These are phyloP conservation scores for Ligdia adustata DNA, from an alignment of 2,888 invertebrate species.

Conservation along the genomic window DNA sequence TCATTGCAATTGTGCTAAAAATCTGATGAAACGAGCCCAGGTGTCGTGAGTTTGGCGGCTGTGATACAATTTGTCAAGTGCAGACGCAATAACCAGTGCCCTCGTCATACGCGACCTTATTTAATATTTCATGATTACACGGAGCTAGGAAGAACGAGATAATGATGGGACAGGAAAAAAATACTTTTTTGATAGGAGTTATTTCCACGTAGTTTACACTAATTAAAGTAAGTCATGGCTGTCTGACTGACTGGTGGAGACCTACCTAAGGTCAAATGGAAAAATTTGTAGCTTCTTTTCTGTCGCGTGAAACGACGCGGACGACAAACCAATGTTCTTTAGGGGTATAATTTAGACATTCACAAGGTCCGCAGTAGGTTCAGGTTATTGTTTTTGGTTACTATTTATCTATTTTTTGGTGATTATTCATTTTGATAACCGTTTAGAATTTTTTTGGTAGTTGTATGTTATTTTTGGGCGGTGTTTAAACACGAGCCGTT, in stretches of 20 bases:
- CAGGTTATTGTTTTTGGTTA: too few species aligned
- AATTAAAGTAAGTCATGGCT: too few species aligned
- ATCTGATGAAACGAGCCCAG: conserved; percentile 34
- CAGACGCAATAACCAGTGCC: conserved; percentile 60
- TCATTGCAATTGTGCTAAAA: conserved; percentile 18
- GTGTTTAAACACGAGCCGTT: too few species aligned
- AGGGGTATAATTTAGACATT: too few species aligned
- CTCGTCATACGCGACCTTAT: conserved; percentile 60
- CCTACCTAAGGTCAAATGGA: background rate
- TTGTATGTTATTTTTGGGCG: too few species aligned
- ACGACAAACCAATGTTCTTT: too few species aligned
- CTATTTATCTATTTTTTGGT: too few species aligned
- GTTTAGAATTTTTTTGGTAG: too few species aligned
- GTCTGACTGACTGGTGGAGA: too few species aligned
- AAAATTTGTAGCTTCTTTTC: background rate
- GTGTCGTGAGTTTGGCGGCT: conserved; percentile 31
- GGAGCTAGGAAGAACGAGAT: conserved; percentile 30
- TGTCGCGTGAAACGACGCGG: too few species aligned
- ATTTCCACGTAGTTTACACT: background rate
- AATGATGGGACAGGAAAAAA: background rate
- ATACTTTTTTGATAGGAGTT: background rate
- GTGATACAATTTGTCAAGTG: conserved; percentile 65
- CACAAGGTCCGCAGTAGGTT: too few species aligned
- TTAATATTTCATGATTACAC: conserved; percentile 63
- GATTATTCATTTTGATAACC: too few species aligned